These are phyloP conservation scores for Antedon bifida DNA, from an alignment of 35 echinoderm and acorn worm genomes.

Conservation along the genomic window DNA sequence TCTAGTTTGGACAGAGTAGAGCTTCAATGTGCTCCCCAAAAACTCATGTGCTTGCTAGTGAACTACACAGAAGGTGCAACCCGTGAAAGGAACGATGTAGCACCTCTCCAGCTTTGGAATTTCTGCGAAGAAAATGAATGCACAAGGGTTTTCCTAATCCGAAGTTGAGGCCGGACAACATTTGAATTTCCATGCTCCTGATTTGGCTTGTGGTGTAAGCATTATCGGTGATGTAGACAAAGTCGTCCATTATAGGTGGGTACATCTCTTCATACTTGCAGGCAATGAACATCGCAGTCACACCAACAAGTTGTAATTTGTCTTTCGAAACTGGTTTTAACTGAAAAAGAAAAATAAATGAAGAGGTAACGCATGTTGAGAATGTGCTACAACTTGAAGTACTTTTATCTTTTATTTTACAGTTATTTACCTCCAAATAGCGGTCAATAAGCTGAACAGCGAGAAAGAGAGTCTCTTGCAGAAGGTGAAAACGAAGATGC, in stretches of 20 bases:
- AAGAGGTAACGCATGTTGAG: no score
- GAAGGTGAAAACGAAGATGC: conserved; percentile 85
- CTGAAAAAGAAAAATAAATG: conserved; percentile 23
- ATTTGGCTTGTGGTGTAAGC: conserved; percentile 89
- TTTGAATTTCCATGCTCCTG: conserved; percentile 42
- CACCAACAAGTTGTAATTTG: conserved; percentile 89
- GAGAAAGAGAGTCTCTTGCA: conserved; percentile 88
- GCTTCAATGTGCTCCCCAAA: no score
- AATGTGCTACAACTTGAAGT: no score
- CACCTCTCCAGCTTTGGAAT: conserved; percentile 89
- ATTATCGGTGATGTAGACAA: conserved; percentile 98
- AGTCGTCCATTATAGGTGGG: conserved; percentile 88
- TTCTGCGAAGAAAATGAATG: conserved; percentile 83
- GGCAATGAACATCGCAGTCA: conserved; percentile 90
- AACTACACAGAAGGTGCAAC: no score
- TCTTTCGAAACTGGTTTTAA: conserved; percentile 56
- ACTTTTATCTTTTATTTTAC: no score
- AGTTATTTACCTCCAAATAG: conserved; percentile 57
- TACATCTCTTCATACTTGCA: conserved; percentile 99
- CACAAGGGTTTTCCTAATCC: conserved; percentile 73
- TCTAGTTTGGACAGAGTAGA: no score
- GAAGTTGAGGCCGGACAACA: conserved; percentile 42
- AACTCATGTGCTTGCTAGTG: no score
- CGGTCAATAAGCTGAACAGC: conserved; percentile 79
- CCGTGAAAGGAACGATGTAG: no score